Evolutionary conservation across 2,113 vertebrate genomes (phyloP).

Genomic region (Pholis gunnellus): DNA sequence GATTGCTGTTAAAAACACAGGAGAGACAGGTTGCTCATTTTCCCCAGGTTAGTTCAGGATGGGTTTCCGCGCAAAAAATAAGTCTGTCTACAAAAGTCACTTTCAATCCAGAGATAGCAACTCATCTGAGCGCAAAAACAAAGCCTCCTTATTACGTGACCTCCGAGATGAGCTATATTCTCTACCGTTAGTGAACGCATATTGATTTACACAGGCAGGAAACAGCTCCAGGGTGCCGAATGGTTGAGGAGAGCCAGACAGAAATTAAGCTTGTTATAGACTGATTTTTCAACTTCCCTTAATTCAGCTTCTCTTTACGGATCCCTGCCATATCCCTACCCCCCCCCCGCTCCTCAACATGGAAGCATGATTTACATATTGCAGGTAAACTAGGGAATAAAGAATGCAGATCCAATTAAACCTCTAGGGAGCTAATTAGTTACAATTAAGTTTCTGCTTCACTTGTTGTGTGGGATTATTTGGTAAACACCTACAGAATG

Average conservation of each 20-base stretch:
- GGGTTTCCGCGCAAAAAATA: conserved; percentile 43
- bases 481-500: conserved; percentile 86
- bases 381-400: conserved; percentile 87
- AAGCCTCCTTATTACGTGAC: conserved; percentile 70
- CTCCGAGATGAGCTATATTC: conserved; percentile 54
- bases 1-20: conserved; percentile 53
- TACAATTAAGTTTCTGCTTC: conserved; percentile 88
- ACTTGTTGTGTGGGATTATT: conserved; percentile 86
- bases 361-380: conserved; percentile 84
- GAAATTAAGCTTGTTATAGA: conserved; percentile 79
- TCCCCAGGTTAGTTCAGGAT: conserved; percentile 42
- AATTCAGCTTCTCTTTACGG: conserved; percentile 74
- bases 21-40: conserved; percentile 52
- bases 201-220: conserved; percentile 75
- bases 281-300: conserved; percentile 82
- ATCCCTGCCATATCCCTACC: conserved; percentile 52
- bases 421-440: conserved; percentile 88
- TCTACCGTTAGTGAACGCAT: conserved; percentile 61
- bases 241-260: conserved; percentile 68
- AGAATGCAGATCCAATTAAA: conserved; percentile 85
- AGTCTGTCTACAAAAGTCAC: conserved; percentile 62
- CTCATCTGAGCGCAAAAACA: conserved; percentile 68
- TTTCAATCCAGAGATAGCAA: conserved; percentile 59
- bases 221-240: conserved; percentile 67
- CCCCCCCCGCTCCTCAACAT: conserved; percentile 58